A percentile compares a stretch with the other conserved stretches of the same genome.
These are phyloP conservation scores for Zosterops pallidus DNA, from an alignment of 2,113 vertebrate genomes.

Conservation along the genomic window DNA sequence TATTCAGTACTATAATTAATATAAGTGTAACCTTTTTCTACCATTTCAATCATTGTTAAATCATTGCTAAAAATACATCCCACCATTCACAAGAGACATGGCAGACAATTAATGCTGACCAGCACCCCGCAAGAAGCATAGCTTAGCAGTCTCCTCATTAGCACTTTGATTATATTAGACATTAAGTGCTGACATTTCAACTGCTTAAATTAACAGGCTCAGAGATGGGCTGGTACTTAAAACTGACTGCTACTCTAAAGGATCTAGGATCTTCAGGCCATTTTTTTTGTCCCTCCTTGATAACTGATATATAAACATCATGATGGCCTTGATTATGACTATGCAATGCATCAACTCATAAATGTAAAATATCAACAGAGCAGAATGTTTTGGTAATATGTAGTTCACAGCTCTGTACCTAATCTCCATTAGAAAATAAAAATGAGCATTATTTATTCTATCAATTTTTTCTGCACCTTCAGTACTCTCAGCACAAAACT, in stretches of 20 bases:
- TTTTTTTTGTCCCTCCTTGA: not conserved
- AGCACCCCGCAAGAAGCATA: not conserved
- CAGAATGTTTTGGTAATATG: not conserved
- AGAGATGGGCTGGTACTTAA: not conserved
- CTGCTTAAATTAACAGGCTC: not conserved
- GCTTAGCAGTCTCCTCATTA: not conserved
- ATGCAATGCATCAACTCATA: accelerated
- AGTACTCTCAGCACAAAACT: not conserved
- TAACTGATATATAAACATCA: not conserved
- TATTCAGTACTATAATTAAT: not conserved
- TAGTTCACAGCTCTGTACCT: not conserved
- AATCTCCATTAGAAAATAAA: not conserved
- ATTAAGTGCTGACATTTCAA: not conserved
- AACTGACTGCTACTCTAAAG: not conserved
- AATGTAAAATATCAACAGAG: not conserved
- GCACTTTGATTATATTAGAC: not conserved
- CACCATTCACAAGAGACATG: not conserved
- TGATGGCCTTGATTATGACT: not conserved
- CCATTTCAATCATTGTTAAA: not conserved
- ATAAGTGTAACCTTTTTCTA: not conserved
- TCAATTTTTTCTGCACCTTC: not conserved
- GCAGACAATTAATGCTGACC: not conserved
- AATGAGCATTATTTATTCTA: not conserved
- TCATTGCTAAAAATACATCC: not conserved
- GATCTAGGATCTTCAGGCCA: not conserved